These are phyloP conservation scores for Lithophane socia DNA, from an alignment of 2,888 invertebrate genomes.

Conservation along the genomic window DNA sequence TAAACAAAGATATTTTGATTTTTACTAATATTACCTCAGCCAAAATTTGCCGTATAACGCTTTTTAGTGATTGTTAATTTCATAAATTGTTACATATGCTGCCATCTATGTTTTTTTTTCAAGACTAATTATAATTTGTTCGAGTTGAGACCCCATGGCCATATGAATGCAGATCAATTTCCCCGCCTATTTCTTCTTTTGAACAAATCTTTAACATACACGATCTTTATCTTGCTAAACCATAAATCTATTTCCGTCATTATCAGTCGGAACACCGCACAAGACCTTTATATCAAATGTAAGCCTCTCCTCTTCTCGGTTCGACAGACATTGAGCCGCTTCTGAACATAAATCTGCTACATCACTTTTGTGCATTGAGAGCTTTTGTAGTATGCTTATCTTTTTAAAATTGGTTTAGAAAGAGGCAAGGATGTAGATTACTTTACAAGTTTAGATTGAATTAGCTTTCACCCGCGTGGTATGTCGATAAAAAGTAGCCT, in stretches of 20 bases:
- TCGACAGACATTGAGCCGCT: constrained; percentile 14
- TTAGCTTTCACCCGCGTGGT: no score
- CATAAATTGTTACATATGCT: no score
- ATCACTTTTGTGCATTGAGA: neutral
- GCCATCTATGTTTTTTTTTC: no score
- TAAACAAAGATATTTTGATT: no score
- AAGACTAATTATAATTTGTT: no score
- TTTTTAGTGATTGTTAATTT: no score
- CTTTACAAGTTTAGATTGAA: neutral
- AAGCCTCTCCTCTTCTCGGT: constrained; percentile 12
- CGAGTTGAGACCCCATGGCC: no score
- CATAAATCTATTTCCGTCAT: constrained; percentile 12
- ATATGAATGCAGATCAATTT: neutral
- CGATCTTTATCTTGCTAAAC: neutral
- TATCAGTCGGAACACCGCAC: constrained; percentile 12
- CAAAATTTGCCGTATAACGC: no score
- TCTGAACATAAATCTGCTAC: constrained; percentile 9
- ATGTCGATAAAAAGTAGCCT: no score
- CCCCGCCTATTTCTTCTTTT: neutral
- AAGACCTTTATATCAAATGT: constrained; percentile 6
- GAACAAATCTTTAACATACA: no score
- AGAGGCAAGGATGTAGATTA: neutral
- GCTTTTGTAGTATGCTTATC: neutral
- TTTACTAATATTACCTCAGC: no score
- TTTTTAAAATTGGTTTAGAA: neutral